Base-by-base conservation (phyloP, 1,140 invertebrate species). In the Heliothis virescens region DNA sequence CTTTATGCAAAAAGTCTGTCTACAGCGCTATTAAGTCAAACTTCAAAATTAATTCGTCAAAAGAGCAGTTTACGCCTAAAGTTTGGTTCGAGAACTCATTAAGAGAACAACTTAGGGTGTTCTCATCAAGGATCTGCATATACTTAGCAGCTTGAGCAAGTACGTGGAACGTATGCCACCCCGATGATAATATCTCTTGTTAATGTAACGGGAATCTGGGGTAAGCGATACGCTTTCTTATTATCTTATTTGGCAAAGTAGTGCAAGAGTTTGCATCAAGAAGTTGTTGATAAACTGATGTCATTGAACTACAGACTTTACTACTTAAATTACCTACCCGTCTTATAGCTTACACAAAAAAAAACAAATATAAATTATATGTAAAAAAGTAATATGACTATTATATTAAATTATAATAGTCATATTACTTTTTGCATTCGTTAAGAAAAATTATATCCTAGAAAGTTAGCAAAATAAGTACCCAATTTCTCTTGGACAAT, bases 11-110 rank as follows among this genome's bases (percentile, higher is more conserved):
- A 72, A 72, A 72, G 52, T 72, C 67, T 71, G 67, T 53, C 69
- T 72, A 18, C 52, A 72, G 52, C 69, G 18, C 69, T 53, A 72
- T 72, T 72, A 72, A 72, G 69, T 72, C 53, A 72, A 72, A 72
- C 52, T 72, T 72, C 69, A 57, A 72, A 72, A 72, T 72, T 72
- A 72, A 72, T 72, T 72, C 53, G 69, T 72, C 69, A 72, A 72
- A 71, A 72, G 69, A 72, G 52, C 69, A 57, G 69, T 57, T 72
- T 41, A 57, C 21, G 69, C 50, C 69, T 41, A 41, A 72, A 72
- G 69, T 72, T 72, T 53, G 47, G 47, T 72, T 72, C 69, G 69
- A 41, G 69, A 72, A 72, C 69, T 72, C 69, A 72, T 72, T 72
- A 72, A 57, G 69, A 72, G 53, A 72, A 72, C 50, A 72, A 72